These are phyloP conservation scores for Sander lucioperca DNA, from an alignment of 2,113 vertebrate genomes.

Conservation along the genomic window DNA sequence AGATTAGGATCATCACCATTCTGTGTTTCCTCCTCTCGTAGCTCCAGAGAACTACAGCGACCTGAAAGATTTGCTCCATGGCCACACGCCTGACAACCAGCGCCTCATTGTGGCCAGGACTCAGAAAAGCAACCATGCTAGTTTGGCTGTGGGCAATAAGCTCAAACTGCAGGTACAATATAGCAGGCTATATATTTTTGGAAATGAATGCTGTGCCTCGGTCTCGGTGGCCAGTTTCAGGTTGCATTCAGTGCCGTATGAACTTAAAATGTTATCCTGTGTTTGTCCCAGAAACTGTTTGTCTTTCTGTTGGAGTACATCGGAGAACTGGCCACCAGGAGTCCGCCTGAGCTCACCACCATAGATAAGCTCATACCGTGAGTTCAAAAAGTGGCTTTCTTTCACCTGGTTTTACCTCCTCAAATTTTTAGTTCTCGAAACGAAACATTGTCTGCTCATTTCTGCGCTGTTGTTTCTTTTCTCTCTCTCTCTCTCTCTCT, in stretches of 20 bases:
- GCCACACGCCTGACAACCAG: constrained; percentile 87
- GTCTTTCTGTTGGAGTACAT: constrained; percentile 93
- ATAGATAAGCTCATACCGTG: constrained; percentile 90
- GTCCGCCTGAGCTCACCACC: constrained; percentile 86
- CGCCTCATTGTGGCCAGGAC: constrained; percentile 91
- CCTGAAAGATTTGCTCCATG: constrained; percentile 85
- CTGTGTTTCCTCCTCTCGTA: constrained; percentile 58
- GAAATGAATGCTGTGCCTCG: not conserved
- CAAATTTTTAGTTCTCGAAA: not conserved
- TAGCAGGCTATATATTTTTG: not conserved
- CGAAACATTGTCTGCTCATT: not conserved
- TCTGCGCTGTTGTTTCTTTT: not conserved
- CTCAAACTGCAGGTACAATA: constrained; percentile 87
- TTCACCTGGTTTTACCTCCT: not conserved
- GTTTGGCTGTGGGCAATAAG: constrained; percentile 93
- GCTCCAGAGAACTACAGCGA: constrained; percentile 87
- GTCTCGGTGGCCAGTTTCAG: not conserved
- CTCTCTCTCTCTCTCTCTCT: too few relatives aligned
- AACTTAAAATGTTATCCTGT: not conserved
- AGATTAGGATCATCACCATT: not conserved
- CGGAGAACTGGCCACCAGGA: constrained; percentile 86
- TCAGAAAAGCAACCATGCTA: constrained; percentile 93
- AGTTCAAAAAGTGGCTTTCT: constrained; percentile 73
- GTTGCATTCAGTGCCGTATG: not conserved
- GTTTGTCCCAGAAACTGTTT: constrained; percentile 89